Conservation (phyloP, 2,888 invertebrate genomes). For the Elmis aenea region DNA sequence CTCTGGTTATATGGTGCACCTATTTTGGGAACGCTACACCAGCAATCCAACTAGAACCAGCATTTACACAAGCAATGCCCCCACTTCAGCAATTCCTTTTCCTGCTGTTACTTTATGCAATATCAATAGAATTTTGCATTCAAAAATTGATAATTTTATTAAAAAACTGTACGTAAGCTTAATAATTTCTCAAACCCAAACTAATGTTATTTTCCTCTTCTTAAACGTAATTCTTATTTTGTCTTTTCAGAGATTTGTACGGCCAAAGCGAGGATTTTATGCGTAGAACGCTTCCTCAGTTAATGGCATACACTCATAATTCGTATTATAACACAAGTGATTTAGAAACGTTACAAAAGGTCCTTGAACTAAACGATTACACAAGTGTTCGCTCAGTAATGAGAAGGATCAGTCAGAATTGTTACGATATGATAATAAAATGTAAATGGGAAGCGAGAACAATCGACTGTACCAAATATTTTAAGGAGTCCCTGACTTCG, state of each 20-base stretch:
- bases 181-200: no score
- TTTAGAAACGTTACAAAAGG: constrained; percentile 26
- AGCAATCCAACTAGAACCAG: constrained; percentile 41
- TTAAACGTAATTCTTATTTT: constrained; percentile 2
- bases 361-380: constrained; percentile 32
- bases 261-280: constrained; percentile 23
- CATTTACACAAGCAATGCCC: constrained; percentile 34
- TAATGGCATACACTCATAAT: constrained; percentile 28
- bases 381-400: constrained; percentile 24
- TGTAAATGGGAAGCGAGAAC: constrained; percentile 37
- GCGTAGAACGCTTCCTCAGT: constrained; percentile 27
- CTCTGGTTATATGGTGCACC: constrained; percentile 38
- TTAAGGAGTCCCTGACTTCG: constrained; percentile 31
- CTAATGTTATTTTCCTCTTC: not conserved
- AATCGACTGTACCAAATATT: constrained; percentile 33
- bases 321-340: constrained; percentile 26
- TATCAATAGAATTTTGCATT: constrained; percentile 29
- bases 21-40: constrained; percentile 38
- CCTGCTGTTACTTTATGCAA: constrained; percentile 45
- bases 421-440: constrained; percentile 36
- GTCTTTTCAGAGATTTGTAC: constrained; percentile 27
- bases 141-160: constrained; percentile 29
- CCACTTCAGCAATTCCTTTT: constrained; percentile 36
- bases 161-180: constrained; percentile 27
- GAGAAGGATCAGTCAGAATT: constrained; percentile 31